Evolutionary conservation across 2,113 vertebrate species (phyloP), one percentile per base, ranked within the genome.

Genomic region (Calidris pugnax): DNA sequence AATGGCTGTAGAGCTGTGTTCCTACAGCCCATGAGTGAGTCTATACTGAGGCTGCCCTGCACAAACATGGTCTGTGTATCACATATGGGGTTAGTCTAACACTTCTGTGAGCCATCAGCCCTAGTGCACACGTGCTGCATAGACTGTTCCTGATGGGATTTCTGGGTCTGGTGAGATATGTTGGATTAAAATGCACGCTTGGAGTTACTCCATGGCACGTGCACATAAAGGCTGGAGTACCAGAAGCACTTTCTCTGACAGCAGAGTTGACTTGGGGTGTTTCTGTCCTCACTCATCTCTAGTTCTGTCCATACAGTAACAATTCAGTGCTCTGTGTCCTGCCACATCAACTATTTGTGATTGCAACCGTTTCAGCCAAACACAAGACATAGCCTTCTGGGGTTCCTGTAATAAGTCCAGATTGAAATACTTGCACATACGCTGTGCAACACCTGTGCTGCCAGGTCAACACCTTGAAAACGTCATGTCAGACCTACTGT

Each of bases 51-150:
- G 9, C 32, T 85, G 56, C 43, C 37, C 19, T 14, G 3, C 8
- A 30, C 37, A 45, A 22, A 37, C 18, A 27, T 7, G 48, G 13
- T 8, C 45, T 2, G 0, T 17, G 47, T 15, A 15, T 43, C 57
- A 50, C 23, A 28, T 18, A 1, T 0, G 28, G 0, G 1, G 33
- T 47, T 45, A 48, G 8, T 56, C 35, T 14, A 19, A 33, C 16
- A 2, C n/a, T 6, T 14, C 69, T 23, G 86, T 33, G 22, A 17
- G 22, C 14, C 17, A 28, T 23, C 57, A 87, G 71, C 35, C 20
- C 41, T 12, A 1, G 41, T 6, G 51, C n/a, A 47, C 7, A 12
- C 0, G 2, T n/a, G 39, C 74, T 85, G 41, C 51, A 37, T 9
- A 16, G 39, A 10, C 59, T 45, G 9, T 8, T n/a, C 41, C 9